A percentile compares a stretch with the other conserved stretches of the same genome.
phyloP scores from a whole-genome alignment of 2,797 vertebrate genomes.

The Pangasius djambal region DNA sequence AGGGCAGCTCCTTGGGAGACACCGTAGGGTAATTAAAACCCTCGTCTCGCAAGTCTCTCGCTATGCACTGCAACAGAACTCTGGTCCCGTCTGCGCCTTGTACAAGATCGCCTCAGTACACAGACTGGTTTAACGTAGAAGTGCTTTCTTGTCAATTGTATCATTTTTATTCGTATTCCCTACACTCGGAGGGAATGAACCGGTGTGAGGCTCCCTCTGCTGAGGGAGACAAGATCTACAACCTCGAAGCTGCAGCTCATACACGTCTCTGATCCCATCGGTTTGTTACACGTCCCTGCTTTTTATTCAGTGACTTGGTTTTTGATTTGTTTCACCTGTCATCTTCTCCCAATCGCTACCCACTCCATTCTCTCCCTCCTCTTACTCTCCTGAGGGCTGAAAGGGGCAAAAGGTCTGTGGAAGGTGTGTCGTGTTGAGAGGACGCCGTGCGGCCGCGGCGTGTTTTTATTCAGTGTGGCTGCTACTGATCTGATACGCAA shows the following conservation, averaged over 20 bases:
- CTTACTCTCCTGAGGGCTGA: slow-evolving; percentile 36
- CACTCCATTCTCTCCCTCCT: slow-evolving; percentile 46
- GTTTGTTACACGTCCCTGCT: slow-evolving; percentile 13
- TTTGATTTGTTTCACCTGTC: slow-evolving; percentile 31
- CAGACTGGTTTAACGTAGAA: slow-evolving; percentile 60
- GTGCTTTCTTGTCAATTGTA: slow-evolving; percentile 41
- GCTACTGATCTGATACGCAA: slow-evolving; percentile 71
- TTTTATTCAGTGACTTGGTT: slow-evolving; percentile 36
- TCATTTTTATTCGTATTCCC: slow-evolving; percentile 42
- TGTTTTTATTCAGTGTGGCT: slow-evolving; percentile 69
- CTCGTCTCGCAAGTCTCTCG: slow-evolving; percentile 66
- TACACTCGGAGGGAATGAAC: slow-evolving; percentile 49
- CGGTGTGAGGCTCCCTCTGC: slow-evolving; percentile 50
- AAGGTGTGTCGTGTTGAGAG: slow-evolving; percentile 11
- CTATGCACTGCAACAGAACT: slow-evolving; percentile 77
- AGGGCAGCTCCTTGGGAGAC: slow-evolving; percentile 57
- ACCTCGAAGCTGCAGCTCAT: slow-evolving; percentile 42
- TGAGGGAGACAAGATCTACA: slow-evolving; percentile 41
- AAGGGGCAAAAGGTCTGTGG: slow-evolving; percentile 18
- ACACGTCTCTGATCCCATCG: slow-evolving; percentile 26
- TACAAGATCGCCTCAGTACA: slow-evolving; percentile 67
- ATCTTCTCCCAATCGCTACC: background rate
- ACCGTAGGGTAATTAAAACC: slow-evolving; percentile 68
- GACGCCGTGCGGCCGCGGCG: slow-evolving; percentile 24
- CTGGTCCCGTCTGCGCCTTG: slow-evolving; percentile 70